Percentiles rank a stretch among this genome's conserved stretches.
These are phyloP conservation scores for Amniataba percoides DNA, from an alignment of 2,797 vertebrate genomes.

Conservation along the genomic window DNA sequence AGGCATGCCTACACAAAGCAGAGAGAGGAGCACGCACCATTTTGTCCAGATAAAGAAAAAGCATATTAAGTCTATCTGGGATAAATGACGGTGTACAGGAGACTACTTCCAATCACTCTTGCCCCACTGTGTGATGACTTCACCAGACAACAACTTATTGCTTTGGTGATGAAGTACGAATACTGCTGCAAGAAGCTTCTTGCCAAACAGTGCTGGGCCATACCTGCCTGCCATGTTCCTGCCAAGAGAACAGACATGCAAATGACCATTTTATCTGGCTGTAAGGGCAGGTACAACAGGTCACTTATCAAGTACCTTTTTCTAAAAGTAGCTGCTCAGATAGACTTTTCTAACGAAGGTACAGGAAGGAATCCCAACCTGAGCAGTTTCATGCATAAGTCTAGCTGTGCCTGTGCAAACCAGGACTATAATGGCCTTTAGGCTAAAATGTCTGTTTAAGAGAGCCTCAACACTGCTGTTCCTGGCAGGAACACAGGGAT, in stretches of 20 bases:
- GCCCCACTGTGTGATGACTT: neutral
- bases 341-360: neutral
- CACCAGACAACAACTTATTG: neutral
- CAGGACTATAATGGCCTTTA: slow-evolving; percentile 4
- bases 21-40: neutral
- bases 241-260: neutral
- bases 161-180: neutral
- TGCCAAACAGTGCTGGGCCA: neutral
- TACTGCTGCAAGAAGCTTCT: neutral
- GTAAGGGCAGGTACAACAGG: neutral
- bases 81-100: neutral
- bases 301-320: neutral
- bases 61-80: neutral
- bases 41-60: neutral
- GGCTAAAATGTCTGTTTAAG: slow-evolving; percentile 7
- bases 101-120: neutral
- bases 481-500: slow-evolving; percentile 34
- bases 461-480: slow-evolving; percentile 30
- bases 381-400: neutral
- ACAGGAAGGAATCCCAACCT: slow-evolving; percentile 11
- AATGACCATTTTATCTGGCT: neutral
- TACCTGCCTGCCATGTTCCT: neutral
- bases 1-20: neutral
- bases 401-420: slow-evolving; percentile 8
- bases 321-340: neutral